phyloP scores from a whole-genome alignment of 2,797 vertebrate species.

The Danionella dracula region DNA sequence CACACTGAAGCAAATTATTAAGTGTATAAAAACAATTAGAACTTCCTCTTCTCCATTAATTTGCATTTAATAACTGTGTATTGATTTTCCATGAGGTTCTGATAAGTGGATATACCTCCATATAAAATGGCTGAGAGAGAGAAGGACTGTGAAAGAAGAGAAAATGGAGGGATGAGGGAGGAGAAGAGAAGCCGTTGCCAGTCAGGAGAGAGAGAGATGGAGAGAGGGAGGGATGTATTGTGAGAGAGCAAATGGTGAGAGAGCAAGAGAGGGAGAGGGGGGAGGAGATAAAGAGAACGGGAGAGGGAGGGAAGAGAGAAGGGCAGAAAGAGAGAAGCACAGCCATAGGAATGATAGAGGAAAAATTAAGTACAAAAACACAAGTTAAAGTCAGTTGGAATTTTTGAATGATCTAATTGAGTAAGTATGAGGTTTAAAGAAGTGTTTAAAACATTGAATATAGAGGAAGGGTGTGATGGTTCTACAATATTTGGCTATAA shows the following conservation, averaged over 20 bases:
- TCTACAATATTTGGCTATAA: too few species aligned
- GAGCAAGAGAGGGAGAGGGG: slow-evolving; percentile 47
- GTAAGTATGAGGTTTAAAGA: slow-evolving; percentile 48
- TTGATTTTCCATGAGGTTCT: slow-evolving; percentile 10
- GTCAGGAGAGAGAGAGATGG: slow-evolving; percentile 34
- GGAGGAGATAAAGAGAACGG: slow-evolving; percentile 25
- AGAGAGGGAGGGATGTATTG: slow-evolving; percentile 43
- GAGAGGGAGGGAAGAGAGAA: slow-evolving; percentile 65
- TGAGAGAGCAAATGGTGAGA: slow-evolving; percentile 34
- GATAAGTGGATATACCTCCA: slow-evolving; percentile 21
- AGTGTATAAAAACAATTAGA: background rate
- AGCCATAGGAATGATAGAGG: slow-evolving; percentile 28
- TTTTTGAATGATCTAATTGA: too few species aligned
- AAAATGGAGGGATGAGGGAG: slow-evolving; percentile 51
- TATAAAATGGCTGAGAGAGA: slow-evolving; percentile 48
- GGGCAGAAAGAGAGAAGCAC: slow-evolving; percentile 31
- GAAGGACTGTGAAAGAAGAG: slow-evolving; percentile 43
- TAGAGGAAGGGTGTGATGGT: too few species aligned
- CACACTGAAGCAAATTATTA: background rate
- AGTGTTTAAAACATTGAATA: background rate
- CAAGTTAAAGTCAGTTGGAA: slow-evolving; percentile 39
- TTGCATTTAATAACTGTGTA: background rate
- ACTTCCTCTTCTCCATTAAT: background rate
- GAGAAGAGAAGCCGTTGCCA: slow-evolving; percentile 45
- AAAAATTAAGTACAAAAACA: slow-evolving; percentile 18